Conservation (phyloP, 2,797 vertebrate species). For the Brachymystax lenok region DNA sequence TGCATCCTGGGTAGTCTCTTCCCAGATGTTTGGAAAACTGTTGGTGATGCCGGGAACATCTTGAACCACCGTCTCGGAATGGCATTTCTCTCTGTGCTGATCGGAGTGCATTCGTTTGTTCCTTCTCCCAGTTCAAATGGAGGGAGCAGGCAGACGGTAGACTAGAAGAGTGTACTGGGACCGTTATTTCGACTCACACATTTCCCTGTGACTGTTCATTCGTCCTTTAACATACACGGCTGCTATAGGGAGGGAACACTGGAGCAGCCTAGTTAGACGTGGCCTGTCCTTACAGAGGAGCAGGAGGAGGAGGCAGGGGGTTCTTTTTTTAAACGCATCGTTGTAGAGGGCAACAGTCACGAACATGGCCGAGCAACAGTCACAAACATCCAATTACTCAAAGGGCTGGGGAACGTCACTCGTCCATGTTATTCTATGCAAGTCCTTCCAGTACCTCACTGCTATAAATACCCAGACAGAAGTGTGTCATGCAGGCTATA, state of each 20-base stretch:
- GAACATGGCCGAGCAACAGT: conserved; percentile 26
- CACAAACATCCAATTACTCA: conserved; percentile 40
- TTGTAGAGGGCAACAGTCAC: conserved; percentile 28
- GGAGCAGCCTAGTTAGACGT: not conserved
- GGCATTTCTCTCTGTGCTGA: not conserved
- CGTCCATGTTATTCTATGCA: conserved; percentile 4
- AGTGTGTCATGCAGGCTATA: conserved; percentile 1
- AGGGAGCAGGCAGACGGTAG: conserved; percentile 27
- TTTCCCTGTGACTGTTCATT: conserved; percentile 59
- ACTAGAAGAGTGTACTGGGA: conserved; percentile 36
- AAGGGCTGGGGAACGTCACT: conserved; percentile 30
- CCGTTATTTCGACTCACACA: conserved; percentile 52
- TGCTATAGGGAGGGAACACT: conserved; percentile 37
- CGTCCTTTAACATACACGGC: conserved; percentile 42
- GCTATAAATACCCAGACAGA: conserved; percentile 3
- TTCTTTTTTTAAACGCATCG: conserved; percentile 41
- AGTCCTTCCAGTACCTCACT: not conserved
- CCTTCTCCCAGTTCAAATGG: conserved; percentile 16
- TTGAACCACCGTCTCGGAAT: not conserved
- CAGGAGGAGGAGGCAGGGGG: conserved; percentile 34
- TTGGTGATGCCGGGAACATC: not conserved
- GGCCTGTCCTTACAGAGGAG: conserved; percentile 37
- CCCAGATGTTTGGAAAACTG: not conserved
- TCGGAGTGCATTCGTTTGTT: not conserved
- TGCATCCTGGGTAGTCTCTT: not conserved